Percentiles rank a stretch among this genome's conserved stretches.
These are phyloP conservation scores for Zhengitettix transpicula DNA, from an alignment of 2,888 invertebrate species.

Conservation along the genomic window DNA sequence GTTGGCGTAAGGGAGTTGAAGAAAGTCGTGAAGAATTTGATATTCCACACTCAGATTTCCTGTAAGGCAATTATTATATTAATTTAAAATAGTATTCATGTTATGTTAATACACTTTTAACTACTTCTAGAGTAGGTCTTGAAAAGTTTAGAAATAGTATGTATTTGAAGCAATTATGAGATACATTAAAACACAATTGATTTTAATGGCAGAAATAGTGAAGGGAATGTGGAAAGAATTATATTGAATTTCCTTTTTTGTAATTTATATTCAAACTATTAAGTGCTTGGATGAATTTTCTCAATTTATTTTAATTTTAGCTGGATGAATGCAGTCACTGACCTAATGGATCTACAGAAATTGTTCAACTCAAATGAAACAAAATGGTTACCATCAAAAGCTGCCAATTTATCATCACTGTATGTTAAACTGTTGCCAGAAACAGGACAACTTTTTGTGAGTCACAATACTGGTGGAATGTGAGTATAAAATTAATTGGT, in stretches of 20 bases:
- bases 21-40: conserved; percentile 44
- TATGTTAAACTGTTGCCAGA: conserved; percentile 41
- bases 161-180: too few species aligned
- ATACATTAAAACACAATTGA: background rate
- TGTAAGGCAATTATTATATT: conserved; percentile 20
- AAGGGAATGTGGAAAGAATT: background rate
- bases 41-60: conserved; percentile 44
- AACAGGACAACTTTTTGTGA: conserved; percentile 42
- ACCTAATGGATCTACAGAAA: conserved; percentile 44
- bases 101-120: background rate
- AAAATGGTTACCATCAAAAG: conserved; percentile 1
- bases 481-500: conserved; percentile 21
- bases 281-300: background rate
- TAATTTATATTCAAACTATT: background rate
- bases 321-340: conserved; percentile 58
- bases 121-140: background rate
- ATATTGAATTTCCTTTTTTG: background rate
- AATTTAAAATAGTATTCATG: background rate
- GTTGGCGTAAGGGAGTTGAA: conserved; percentile 52
- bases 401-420: conserved; percentile 35
- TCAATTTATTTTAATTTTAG: conserved; percentile 17
- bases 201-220: too few species aligned
- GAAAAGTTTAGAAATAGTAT: too few species aligned
- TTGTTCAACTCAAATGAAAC: conserved; percentile 11
- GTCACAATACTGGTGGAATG: conserved; percentile 66